Evolutionary conservation across 2,113 vertebrate species (phyloP), one percentile per base, ranked within the genome.

Genomic region (Alosa alosa): DNA sequence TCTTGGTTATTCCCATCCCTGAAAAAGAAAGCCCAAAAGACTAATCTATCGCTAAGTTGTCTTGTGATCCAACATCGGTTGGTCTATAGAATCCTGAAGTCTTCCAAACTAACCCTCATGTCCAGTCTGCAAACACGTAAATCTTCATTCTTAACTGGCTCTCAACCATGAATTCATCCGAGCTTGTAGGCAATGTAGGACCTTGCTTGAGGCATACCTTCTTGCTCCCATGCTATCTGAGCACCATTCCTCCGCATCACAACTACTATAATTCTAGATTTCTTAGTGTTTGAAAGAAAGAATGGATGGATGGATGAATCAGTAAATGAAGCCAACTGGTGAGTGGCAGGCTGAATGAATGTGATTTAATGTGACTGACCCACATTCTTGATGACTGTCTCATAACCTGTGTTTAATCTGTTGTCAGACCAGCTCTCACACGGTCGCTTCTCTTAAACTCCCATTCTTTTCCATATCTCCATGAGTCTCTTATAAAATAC

Each of bases 381-480:
- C 84, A 82, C 64, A 1, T 86, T 81, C 82, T 85, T 83, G 47
- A 68, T 47, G 68, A 86, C 41, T 84, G 78, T 86, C 83, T 83
- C 64, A 83, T 84, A 75, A 60, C 68, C 68, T 72, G 36, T 84
- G 83, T 86, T 84, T 87, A 81, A 81, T 81, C 81, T 87, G 84
- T 89, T 86, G 86, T 86, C 91, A 95, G 95, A 95, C 95, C 95
- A 93, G 88, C 89, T 84, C 82, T 90, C 46, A 81, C 83, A 89
- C 92, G 95, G 94, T 96, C 94, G 93, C 92, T 88, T 90, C 89
- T 95, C 94, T 95, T 95, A 85, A 85, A 85, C 86, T 88, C 88
- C 94, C 94, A 92, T 84, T 93, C 93, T 94, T 94, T 94, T 91
- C 92, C 93, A 93, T 90, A 92, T 92, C 87, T 90, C 36, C 25